Conservation (phyloP, 2,113 vertebrate genomes). For the Callionymus lyra region DNA sequence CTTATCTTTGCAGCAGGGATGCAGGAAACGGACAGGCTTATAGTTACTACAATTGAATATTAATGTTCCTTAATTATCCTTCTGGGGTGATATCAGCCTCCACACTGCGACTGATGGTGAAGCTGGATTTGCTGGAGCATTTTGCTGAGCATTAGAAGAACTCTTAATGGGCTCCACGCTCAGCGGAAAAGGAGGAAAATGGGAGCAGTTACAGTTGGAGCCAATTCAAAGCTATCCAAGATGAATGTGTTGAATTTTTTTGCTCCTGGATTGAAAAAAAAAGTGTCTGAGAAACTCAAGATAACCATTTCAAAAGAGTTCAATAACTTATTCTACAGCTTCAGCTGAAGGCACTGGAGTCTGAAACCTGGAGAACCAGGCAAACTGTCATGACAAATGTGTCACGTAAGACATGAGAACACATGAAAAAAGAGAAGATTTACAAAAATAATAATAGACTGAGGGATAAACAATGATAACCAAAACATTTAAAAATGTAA, state of each 20-base stretch:
- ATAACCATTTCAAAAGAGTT: slow-evolving; percentile 20
- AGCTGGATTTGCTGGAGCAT: slow-evolving; percentile 15
- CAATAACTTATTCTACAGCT: slow-evolving; percentile 7
- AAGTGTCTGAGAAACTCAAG: slow-evolving; percentile 9
- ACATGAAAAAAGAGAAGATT: too few species aligned
- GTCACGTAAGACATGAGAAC: too few species aligned
- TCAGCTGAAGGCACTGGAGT: slow-evolving; percentile 16
- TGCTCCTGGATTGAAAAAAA: slow-evolving; percentile 2
- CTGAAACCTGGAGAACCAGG: slow-evolving; percentile 36
- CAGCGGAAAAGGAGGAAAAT: slow-evolving; percentile 1
- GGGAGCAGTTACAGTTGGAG: slow-evolving; percentile 10
- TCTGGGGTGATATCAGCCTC: slow-evolving; percentile 32
- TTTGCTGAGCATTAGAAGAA: slow-evolving; percentile 30
- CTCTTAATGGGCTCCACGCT: slow-evolving; percentile 29
- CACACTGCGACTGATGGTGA: slow-evolving; percentile 29
- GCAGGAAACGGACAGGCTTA: slow-evolving; percentile 13
- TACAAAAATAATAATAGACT: too few species aligned
- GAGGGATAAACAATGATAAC: too few species aligned
- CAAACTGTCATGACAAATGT: too few species aligned
- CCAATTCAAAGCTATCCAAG: slow-evolving; percentile 5
- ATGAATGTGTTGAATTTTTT: slow-evolving; percentile 9
- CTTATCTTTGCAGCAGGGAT: slow-evolving; percentile 29
- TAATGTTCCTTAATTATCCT: slow-evolving; percentile 54
- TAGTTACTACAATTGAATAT: slow-evolving; percentile 43
- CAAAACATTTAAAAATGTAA: too few species aligned